phyloP scores from a whole-genome alignment of 1,140 invertebrate genomes.

The Drosophila tani region DNA sequence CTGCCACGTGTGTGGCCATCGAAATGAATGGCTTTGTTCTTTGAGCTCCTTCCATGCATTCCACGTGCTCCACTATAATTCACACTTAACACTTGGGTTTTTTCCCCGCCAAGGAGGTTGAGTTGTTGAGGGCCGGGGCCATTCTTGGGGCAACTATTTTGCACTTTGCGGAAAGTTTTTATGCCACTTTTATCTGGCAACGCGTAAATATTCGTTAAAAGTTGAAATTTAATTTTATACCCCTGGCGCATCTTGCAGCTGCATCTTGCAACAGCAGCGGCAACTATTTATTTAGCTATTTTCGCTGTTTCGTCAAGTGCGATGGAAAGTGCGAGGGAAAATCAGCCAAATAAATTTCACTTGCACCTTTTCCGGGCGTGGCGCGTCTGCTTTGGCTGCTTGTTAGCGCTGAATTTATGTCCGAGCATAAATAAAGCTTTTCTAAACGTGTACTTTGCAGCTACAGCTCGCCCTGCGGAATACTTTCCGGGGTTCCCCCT shows the following conservation, averaged over 20 bases:
- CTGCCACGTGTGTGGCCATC: slow-evolving; percentile 39
- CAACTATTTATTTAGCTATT: slow-evolving; percentile 35
- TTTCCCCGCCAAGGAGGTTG: slow-evolving; percentile 38
- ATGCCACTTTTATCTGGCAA: slow-evolving; percentile 80
- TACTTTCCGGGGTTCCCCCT: slow-evolving; percentile 7
- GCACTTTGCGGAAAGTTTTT: slow-evolving; percentile 80
- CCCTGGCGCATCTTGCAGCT: slow-evolving; percentile 36
- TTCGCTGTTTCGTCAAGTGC: slow-evolving; percentile 49
- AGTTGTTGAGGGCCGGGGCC: slow-evolving; percentile 43
- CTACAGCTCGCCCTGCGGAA: slow-evolving; percentile 29
- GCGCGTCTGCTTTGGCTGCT: slow-evolving; percentile 63
- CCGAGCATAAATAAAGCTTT: slow-evolving; percentile 80
- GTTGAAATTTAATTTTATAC: slow-evolving; percentile 84
- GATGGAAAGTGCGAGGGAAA: slow-evolving; percentile 23
- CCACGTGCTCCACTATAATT: slow-evolving; percentile 69
- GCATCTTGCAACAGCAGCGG: slow-evolving; percentile 18
- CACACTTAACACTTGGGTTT: slow-evolving; percentile 72
- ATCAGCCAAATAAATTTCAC: slow-evolving; percentile 78
- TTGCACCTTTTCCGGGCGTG: slow-evolving; percentile 59
- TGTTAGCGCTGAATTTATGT: slow-evolving; percentile 82
- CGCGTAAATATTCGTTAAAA: slow-evolving; percentile 84
- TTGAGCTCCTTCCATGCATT: slow-evolving; percentile 47
- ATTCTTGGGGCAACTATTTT: slow-evolving; percentile 60
- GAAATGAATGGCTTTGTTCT: slow-evolving; percentile 66
- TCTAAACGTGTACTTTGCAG: slow-evolving; percentile 70